Evolutionary conservation across 2,113 vertebrate species (phyloP), one percentile per base, ranked within the genome.

Genomic region (Echinops telfairi): DNA sequence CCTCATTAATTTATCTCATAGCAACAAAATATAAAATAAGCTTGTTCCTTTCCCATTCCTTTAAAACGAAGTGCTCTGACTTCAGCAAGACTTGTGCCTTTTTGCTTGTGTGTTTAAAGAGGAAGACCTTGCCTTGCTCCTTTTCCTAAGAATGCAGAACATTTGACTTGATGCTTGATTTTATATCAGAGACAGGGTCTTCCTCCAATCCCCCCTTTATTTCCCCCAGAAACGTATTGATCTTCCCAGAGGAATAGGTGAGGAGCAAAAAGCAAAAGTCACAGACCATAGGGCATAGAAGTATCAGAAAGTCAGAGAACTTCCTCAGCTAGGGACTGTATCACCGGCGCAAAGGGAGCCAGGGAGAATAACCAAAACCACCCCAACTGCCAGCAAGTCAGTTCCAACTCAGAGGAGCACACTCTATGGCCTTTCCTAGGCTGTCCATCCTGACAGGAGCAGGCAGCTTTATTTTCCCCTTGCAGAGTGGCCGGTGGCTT

Each of bases 111-210:
- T 91, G 82, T 40, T 4, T 23, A 85, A 57, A 22, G 23, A 83
- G 31, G 11, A 36, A 47, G 29, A 58, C 82, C 80, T 88, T 47
- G 1, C 8, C 14, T 38, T 47, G 29, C 77, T 88, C 10, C 40
- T 40, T 40, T 92, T 25, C 6, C 76, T 17, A 79, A 71, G 9
- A 88, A 36, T 29, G 68, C 75, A 90, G 43, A 66, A 66, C 22
- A 43, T 60, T 83, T 83, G 40, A 12, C 58, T 66, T 88, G 38
- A 88, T 95, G 9, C 58, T 66, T 88, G n/a, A 85, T 95, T 92
- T 79, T 95, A 73, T 3, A 17, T 89, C 78, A 84, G 20, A 62
- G 5, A 40, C n/a, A 6, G 47, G 47, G 47, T 53, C 47, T 53
- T 12, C 47, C 47, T n/a, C 47, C 47, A 10, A 53, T 10, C 47